These are phyloP conservation scores for Lasiurus borealis DNA, from an alignment of 2,113 vertebrate genomes.

Conservation along the genomic window DNA sequence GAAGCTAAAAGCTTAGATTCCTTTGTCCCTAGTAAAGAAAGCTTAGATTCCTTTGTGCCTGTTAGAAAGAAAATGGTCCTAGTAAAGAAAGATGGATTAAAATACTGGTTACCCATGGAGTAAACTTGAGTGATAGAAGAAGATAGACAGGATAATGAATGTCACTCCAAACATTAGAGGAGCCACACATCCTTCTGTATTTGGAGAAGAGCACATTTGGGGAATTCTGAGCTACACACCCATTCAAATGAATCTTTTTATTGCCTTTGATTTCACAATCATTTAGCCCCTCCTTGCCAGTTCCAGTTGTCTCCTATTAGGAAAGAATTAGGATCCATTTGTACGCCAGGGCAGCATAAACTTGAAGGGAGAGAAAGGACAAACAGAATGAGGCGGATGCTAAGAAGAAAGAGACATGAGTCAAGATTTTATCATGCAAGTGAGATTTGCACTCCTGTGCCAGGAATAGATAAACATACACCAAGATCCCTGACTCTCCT, in stretches of 20 bases:
- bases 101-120: conserved; percentile 55
- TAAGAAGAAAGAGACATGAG: conserved; percentile 52
- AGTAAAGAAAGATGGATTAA: conserved; percentile 73
- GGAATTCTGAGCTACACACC: conserved; percentile 47
- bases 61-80: conserved; percentile 71
- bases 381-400: not conserved
- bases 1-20: conserved; percentile 63
- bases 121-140: conserved; percentile 64
- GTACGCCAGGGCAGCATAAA: conserved; percentile 57
- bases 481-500: not conserved
- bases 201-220: conserved; percentile 33
- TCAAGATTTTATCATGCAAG: conserved; percentile 43
- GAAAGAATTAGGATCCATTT: conserved; percentile 65
- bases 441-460: not conserved
- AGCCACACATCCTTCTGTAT: conserved; percentile 19
- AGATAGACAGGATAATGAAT: conserved; percentile 54
- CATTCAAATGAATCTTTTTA: conserved; percentile 68
- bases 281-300: conserved; percentile 59
- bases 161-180: not conserved
- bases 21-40: conserved; percentile 63
- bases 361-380: conserved; percentile 65
- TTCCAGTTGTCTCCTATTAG: conserved; percentile 57
- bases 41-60: conserved; percentile 67
- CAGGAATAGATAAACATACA: conserved; percentile 50
- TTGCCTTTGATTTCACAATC: conserved; percentile 61